These are phyloP conservation scores for Conops quadrifasciatus DNA, from an alignment of 2,888 invertebrate species.

Conservation along the genomic window DNA sequence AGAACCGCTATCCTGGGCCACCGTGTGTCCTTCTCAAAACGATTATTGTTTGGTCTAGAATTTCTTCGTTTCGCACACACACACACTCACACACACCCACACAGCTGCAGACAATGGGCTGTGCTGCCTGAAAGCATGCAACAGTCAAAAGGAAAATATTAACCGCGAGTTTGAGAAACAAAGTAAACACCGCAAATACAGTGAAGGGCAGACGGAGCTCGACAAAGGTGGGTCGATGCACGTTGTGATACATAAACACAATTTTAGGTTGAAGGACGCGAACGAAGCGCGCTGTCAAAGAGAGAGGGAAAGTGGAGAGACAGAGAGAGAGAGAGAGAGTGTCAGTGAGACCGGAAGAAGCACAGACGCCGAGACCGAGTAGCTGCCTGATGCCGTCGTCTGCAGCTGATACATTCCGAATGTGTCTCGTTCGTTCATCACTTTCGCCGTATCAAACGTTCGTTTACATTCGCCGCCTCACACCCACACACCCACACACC, in stretches of 20 bases:
- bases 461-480: background rate
- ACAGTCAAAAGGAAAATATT: background rate
- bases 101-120: background rate
- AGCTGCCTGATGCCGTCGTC: conserved; percentile 11
- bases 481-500: background rate
- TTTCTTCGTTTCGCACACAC: conserved; percentile 6
- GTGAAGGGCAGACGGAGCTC: background rate
- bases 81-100: background rate
- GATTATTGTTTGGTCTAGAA: background rate
- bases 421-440: background rate
- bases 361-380: background rate
- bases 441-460: conserved; percentile 11
- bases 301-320: background rate
- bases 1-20: no score
- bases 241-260: conserved; percentile 9
- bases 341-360: background rate
- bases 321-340: background rate
- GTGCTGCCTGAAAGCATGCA: conserved; percentile 22
- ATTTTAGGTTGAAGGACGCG: conserved; percentile 27
- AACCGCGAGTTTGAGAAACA: no score
- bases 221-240: background rate
- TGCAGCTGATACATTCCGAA: background rate
- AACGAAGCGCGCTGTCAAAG: background rate
- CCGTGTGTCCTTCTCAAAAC: background rate
- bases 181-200: background rate